Conservation (phyloP, 2,888 invertebrate species). For the Ceraclea dissimilis region DNA sequence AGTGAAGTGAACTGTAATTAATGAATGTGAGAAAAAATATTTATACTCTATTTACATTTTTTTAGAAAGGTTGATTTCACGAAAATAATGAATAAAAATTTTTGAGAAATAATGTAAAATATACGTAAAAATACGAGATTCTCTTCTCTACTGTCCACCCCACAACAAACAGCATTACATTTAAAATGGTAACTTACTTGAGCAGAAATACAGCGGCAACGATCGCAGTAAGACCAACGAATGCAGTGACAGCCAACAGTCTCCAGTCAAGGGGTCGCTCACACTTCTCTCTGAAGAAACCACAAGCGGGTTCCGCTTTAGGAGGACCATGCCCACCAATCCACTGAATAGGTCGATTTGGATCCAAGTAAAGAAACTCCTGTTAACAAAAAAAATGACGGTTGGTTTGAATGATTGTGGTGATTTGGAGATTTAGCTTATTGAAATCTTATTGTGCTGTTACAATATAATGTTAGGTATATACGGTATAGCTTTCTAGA, state of each 20-base stretch:
- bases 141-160: no score
- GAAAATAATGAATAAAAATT: no score
- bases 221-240: conserved; percentile 56
- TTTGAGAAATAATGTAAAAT: no score
- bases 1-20: no score
- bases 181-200: no score
- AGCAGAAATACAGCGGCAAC: conserved; percentile 60
- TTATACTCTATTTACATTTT: no score
- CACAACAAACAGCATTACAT: no score
- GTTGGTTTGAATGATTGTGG: neutral
- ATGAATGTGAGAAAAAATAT: no score
- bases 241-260: conserved; percentile 54
- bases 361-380: conserved; percentile 59
- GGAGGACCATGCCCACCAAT: conserved; percentile 68
- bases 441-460: neutral
- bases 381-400: conserved; percentile 29
- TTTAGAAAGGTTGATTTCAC: no score
- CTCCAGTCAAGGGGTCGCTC: conserved; percentile 60
- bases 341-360: conserved; percentile 64
- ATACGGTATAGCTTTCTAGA: no score
- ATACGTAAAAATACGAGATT: no score
- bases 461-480: no score
- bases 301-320: conserved; percentile 72
- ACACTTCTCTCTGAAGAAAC: conserved; percentile 72
- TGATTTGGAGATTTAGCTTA: neutral